These are phyloP conservation scores for Anser cygnoides DNA, from an alignment of 2,113 vertebrate genomes.

Conservation along the genomic window DNA sequence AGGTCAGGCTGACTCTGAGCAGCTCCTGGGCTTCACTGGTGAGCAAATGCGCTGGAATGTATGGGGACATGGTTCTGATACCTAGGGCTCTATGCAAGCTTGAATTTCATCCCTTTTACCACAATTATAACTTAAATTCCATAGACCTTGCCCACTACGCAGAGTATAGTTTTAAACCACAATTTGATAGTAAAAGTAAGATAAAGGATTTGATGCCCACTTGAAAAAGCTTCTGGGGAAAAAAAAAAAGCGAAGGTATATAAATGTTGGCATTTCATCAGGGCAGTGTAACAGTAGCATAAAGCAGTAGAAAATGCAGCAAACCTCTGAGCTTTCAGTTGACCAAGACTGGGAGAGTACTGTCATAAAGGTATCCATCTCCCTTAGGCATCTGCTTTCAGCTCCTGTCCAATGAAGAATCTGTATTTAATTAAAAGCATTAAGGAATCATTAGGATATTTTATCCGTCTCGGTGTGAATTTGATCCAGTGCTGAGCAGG, in stretches of 20 bases:
- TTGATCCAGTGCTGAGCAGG: background rate
- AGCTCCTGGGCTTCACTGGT: background rate
- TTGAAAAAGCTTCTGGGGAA: background rate
- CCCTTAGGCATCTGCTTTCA: background rate
- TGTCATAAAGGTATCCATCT: background rate
- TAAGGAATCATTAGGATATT: background rate
- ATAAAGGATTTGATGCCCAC: background rate
- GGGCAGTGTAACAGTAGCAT: background rate
- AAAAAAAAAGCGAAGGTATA: background rate
- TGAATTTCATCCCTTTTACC: background rate
- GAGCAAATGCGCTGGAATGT: background rate
- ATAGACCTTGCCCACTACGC: background rate
- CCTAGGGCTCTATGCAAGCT: background rate
- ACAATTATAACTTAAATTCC: background rate
- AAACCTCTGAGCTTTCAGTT: background rate
- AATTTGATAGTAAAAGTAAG: background rate
- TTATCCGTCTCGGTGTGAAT: background rate
- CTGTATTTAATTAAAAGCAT: background rate
- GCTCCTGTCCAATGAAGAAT: background rate
- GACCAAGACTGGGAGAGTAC: background rate
- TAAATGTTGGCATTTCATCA: background rate
- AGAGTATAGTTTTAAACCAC: background rate
- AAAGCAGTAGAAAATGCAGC: background rate
- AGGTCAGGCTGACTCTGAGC: background rate
- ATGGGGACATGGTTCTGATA: background rate